Base-by-base conservation (phyloP, 2,113 vertebrate species). In the Laterallus jamaicensis region DNA sequence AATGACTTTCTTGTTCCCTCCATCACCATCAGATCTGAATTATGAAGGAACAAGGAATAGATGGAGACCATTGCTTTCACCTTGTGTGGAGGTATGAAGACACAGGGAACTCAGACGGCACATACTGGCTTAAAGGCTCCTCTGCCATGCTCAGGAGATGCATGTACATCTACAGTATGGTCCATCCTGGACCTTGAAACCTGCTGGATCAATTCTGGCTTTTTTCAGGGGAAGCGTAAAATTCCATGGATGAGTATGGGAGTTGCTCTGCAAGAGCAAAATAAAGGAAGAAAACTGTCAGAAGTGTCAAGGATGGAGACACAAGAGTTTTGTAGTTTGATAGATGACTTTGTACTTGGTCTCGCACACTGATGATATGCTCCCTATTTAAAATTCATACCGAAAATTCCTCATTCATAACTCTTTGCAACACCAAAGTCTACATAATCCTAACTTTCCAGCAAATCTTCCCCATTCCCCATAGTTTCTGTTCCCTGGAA, bases 321-420 rank as follows among this genome's bases (percentile, higher is more conserved):
- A 49, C 3, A 32, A 18, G 32, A 5, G 14, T 73, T 94, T 66
- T 77, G n/a, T 42, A 55, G 12, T 63, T 74, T 86, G 58, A 63
- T 64, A 49, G 39, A 69, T 90, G 50, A 76, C 31, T 93, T 60
- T 92, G 95, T 69, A 73, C 70, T 88, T 92, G 88, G 40, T 67
- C 40, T 55, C 50, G 40, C 24, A 42, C 54, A 52, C 21, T 77
- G 24, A 68, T 90, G 28, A 19, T 90, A 50, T 28, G 60, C 20
- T 79, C 28, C 62, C 21, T 10, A 8, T 35, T 11, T 76, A 73
- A 73, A 87, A 64, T 64, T 71, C 73, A 29, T 62, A 15, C 10
- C 21, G 40, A 15, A 87, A 78, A 28, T 58, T 80, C 49, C 66
- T 50, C 28, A 25, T 49, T 42, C 35, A 44, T 75, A 87, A 47